Conservation (phyloP, 2,113 vertebrate genomes). For the Syngnathoides biaculeatus region DNA sequence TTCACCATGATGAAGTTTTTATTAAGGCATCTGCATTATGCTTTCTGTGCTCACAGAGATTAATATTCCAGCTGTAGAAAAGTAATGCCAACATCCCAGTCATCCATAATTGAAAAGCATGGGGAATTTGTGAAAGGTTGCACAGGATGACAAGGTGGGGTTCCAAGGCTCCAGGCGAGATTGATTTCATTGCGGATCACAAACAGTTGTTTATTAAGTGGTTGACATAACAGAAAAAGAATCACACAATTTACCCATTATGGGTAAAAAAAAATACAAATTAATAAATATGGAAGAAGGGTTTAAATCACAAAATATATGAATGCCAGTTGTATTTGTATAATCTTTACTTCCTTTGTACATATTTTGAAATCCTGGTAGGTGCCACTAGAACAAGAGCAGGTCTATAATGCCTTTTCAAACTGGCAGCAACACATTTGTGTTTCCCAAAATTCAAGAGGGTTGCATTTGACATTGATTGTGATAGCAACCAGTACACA, state of each 20-base stretch:
- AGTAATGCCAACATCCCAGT: conserved; percentile 31
- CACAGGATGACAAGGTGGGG: conserved; percentile 37
- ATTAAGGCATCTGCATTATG: conserved; percentile 68
- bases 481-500: too few relatives aligned
- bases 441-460: conserved; percentile 54
- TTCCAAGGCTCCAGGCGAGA: conserved; percentile 14
- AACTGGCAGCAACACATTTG: conserved; percentile 52
- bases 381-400: conserved; percentile 37
- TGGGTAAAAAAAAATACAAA: too few relatives aligned
- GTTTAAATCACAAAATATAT: too few relatives aligned
- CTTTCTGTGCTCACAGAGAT: conserved; percentile 53
- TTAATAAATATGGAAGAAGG: too few relatives aligned
- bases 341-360: too few relatives aligned
- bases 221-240: neutral
- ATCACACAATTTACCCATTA: neutral
- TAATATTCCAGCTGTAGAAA: conserved; percentile 49
- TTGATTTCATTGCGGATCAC: conserved; percentile 20
- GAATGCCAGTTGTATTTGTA: too few relatives aligned
- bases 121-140: conserved; percentile 34
- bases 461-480: conserved; percentile 7
- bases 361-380: too few relatives aligned
- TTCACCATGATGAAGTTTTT: conserved; percentile 70
- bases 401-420: conserved; percentile 57
- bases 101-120: conserved; percentile 32
- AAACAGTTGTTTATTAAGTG: conserved; percentile 19